A percentile compares a stretch with the other conserved stretches of the same genome.
Evolutionary conservation across 2,888 invertebrate genomes (phyloP).

Genomic region (Pristionchus mayeri): DNA sequence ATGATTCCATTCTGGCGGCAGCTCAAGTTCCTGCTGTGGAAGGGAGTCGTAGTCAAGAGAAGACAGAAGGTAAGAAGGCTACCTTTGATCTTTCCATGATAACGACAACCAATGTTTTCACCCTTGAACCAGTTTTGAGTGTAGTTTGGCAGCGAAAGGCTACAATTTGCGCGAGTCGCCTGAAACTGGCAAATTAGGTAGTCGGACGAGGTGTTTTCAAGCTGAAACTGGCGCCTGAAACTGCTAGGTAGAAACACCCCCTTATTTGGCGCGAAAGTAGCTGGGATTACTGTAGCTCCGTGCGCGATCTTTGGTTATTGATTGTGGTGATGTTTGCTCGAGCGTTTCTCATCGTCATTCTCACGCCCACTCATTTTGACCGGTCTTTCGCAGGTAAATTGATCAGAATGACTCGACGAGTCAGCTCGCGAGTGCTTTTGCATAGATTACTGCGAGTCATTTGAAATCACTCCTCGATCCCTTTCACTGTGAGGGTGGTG

Average conservation of each 20-base stretch:
- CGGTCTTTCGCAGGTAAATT: too few relatives aligned
- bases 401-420: too few relatives aligned
- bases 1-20: slow-evolving; percentile 76
- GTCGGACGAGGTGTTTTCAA: neutral
- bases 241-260: neutral
- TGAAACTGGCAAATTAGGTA: slow-evolving; percentile 11
- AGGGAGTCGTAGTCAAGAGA: slow-evolving; percentile 77
- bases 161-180: neutral
- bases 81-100: too few relatives aligned
- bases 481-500: too few relatives aligned
- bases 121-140: neutral
- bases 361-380: too few relatives aligned
- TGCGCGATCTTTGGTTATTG: neutral
- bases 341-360: too few relatives aligned
- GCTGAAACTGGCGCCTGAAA: slow-evolving; percentile 17
- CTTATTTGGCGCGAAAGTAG: neutral
- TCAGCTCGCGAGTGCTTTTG: too few relatives aligned
- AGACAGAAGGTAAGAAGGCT: slow-evolving; percentile 78
- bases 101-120: neutral
- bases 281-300: neutral
- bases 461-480: too few relatives aligned
- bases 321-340: too few relatives aligned
- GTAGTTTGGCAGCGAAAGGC: neutral
- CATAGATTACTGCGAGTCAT: too few relatives aligned
- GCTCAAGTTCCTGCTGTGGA: slow-evolving; percentile 77